Percentiles rank a stretch among this genome's conserved stretches.
Evolutionary conservation across 2,113 vertebrate species (phyloP).

Genomic region (Micromys minutus): DNA sequence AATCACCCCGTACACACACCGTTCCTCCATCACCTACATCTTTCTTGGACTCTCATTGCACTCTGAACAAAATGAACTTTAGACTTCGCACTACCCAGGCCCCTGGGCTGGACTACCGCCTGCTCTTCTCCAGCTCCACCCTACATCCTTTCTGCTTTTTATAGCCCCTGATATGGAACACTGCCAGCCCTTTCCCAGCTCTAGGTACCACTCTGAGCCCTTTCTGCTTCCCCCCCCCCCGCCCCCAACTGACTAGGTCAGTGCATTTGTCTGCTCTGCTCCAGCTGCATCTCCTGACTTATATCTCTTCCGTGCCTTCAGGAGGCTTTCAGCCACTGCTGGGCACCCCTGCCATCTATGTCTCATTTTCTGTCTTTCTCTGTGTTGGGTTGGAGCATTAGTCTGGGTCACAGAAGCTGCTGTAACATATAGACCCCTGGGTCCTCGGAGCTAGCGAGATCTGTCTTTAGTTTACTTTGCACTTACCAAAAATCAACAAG

Average conservation of each 20-base stretch:
- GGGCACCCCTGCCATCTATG: rapidly evolving
- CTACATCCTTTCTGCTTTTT: not conserved
- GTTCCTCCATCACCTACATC: too few species aligned
- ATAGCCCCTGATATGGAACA: not conserved
- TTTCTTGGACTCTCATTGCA: not conserved
- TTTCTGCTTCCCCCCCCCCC: not conserved
- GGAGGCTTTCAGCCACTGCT: too few species aligned
- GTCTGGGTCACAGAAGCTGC: not conserved
- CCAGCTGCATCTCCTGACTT: rapidly evolving
- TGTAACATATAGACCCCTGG: not conserved
- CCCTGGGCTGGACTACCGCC: not conserved
- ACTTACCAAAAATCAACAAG: not conserved
- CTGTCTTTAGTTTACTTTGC: not conserved
- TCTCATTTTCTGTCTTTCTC: not conserved
- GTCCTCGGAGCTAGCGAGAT: not conserved
- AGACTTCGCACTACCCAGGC: not conserved
- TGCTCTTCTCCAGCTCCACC: rapidly evolving
- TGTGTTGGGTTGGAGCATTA: not conserved
- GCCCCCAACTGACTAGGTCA: rapidly evolving
- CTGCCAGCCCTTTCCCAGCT: not conserved
- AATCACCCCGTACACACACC: rapidly evolving
- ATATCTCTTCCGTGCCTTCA: too few species aligned
- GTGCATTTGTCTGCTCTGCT: rapidly evolving
- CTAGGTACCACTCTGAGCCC: not conserved
- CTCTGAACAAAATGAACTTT: not conserved